Evolutionary conservation across 2,888 invertebrate genomes (phyloP), one percentile per base, ranked within the genome.

Genomic region (Stratiomys singularior): DNA sequence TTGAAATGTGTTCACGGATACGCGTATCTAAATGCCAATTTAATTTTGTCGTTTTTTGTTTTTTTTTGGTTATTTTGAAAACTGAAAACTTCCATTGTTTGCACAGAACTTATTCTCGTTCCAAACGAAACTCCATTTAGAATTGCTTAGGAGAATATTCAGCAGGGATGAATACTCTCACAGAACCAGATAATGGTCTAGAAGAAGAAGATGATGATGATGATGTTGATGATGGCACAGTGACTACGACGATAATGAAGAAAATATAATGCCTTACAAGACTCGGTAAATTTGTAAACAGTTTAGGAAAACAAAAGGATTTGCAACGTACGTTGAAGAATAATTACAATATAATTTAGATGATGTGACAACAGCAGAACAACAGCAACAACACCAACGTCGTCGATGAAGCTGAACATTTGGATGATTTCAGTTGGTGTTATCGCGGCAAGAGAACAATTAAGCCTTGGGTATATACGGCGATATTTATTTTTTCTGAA

Each of bases 281-380:
- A 28, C 72, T 72, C 30, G 30, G 56, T 72, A 72, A 72, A 56
- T 56, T 72, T 74, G 74, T 74, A 58, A 74, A 74, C 58, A 60
- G 30, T 37, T 58, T 74, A 60, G 23, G 74, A 74, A 58, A 74
- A 74, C 74, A 74, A 74, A 74, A 74, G 74, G 74, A 74, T 74
- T 60, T 74, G 58, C 74, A 74, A 74, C 21, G 47, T 23, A 71
- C 71, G 74, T 23, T 58, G 27, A 60, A 37, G 58, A 74, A 37
- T 74, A 58, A 74, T 74, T 74, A 69, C 69, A 13, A 25, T 69
- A 46, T 46, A 67, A 67, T 72, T 56, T 52, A 72, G 58, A 72
- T 58, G 58, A 60, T 74, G 28, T 60, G 74, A 64, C 64, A n/a
- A 64, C 27, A 27, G 23, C 11, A 47, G 7, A 27, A 72, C 28